Evolutionary conservation across 2,888 invertebrate species (phyloP).

Genomic region (Cerastis leucographa): DNA sequence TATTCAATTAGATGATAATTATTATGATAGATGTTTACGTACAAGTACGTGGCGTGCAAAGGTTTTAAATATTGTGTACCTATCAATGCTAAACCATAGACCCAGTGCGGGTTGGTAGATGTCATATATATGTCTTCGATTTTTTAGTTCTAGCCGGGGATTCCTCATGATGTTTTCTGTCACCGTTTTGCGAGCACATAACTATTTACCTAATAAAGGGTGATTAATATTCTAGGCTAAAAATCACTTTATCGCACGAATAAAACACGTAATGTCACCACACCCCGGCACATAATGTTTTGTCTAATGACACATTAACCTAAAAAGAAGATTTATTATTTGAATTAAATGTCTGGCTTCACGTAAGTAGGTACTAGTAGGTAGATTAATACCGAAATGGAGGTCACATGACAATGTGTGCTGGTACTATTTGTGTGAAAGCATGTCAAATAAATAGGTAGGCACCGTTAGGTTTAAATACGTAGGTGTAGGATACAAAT

Average conservation of each 20-base stretch:
- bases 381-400: constrained; percentile 19
- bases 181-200: too few species aligned
- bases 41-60: neutral
- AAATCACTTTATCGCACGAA: constrained; percentile 12
- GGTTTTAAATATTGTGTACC: neutral
- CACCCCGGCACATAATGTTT: constrained; percentile 18
- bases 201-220: too few species aligned
- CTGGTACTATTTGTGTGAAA: constrained; percentile 14
- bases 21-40: neutral
- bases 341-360: constrained; percentile 46
- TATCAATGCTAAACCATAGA: neutral
- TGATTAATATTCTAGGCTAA: neutral
- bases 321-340: constrained; percentile 46
- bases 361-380: constrained; percentile 9
- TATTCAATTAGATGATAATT: neutral
- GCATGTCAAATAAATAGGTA: neutral
- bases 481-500: neutral
- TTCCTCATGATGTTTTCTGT: too few species aligned
- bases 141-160: too few species aligned
- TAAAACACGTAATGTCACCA: constrained; percentile 25
- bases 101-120: too few species aligned
- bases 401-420: constrained; percentile 41
- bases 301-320: constrained; percentile 45
- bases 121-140: too few species aligned
- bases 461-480: neutral